These are phyloP conservation scores for Steatocranus sp. DNA, from an alignment of 2,797 vertebrate genomes.

Conservation along the genomic window DNA sequence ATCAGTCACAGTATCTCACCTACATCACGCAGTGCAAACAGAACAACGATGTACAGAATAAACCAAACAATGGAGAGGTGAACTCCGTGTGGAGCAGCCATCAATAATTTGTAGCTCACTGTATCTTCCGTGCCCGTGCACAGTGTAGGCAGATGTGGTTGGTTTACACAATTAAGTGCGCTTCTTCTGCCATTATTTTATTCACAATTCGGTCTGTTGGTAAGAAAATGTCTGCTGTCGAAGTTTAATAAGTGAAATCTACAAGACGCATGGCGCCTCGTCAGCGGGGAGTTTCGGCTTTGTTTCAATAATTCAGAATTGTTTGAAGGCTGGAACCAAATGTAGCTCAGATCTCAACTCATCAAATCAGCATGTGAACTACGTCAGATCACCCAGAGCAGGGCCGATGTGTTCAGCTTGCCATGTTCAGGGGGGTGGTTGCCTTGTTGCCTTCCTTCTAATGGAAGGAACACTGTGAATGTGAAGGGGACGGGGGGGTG, in stretches of 20 bases:
- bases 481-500: neutral
- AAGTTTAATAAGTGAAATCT: neutral
- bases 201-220: neutral
- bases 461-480: neutral
- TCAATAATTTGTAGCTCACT: neutral
- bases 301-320: conserved; percentile 43
- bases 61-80: neutral
- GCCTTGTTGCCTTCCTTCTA: neutral
- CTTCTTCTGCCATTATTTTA: neutral
- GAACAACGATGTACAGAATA: neutral
- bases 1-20: neutral
- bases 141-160: neutral
- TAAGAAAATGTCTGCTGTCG: neutral
- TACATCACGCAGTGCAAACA: neutral
- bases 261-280: neutral
- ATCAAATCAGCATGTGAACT: conserved; percentile 59
- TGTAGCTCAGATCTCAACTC: conserved; percentile 44
- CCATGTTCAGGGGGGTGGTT: neutral
- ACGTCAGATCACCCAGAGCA: conserved; percentile 41
- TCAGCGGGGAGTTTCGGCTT: neutral
- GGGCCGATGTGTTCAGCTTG: conserved; percentile 1
- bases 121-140: neutral
- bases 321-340: conserved; percentile 38
- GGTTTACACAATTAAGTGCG: neutral
- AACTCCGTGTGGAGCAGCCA: neutral